A percentile compares a stretch with the other conserved stretches of the same genome.
Evolutionary conservation across 2,888 invertebrate species (phyloP).

Genomic region (Lissonota sp.): DNA sequence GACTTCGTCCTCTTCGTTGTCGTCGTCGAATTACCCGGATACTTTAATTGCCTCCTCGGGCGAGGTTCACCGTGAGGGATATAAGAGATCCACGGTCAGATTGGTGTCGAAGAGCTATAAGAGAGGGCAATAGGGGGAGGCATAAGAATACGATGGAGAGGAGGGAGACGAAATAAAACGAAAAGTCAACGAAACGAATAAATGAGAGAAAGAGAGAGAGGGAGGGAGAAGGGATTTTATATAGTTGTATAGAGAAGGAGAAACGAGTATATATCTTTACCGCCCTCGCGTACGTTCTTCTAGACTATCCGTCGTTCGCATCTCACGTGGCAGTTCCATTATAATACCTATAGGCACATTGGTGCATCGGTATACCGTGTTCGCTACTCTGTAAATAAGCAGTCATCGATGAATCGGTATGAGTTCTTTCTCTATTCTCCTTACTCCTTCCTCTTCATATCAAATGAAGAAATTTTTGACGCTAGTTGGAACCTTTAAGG

Average conservation of each 20-base stretch:
- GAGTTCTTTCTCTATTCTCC: slow-evolving; percentile 33
- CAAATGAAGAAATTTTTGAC: too few relatives aligned
- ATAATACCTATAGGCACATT: slow-evolving; percentile 5
- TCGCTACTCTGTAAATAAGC: slow-evolving; percentile 80
- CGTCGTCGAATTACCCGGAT: slow-evolving; percentile 77
- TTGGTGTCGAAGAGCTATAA: slow-evolving; percentile 63
- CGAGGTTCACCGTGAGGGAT: slow-evolving; percentile 70
- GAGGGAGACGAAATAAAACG: slow-evolving; percentile 60
- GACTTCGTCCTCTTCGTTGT: slow-evolving; percentile 53
- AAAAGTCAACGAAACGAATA: slow-evolving; percentile 47
- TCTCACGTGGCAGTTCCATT: slow-evolving; percentile 65
- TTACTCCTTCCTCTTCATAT: too few relatives aligned
- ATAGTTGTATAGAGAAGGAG: slow-evolving; percentile 65
- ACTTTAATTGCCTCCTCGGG: slow-evolving; percentile 81
- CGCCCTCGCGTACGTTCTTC: slow-evolving; percentile 67
- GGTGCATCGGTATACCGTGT: slow-evolving; percentile 71
- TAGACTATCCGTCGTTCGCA: slow-evolving; percentile 68
- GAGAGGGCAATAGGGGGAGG: slow-evolving; percentile 54
- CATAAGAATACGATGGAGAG: slow-evolving; percentile 55
- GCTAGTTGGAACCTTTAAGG: too few relatives aligned
- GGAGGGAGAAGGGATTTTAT: background rate
- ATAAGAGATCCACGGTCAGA: slow-evolving; percentile 67
- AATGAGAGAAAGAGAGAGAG: slow-evolving; percentile 1
- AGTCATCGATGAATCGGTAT: slow-evolving; percentile 80
- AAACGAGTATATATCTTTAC: slow-evolving; percentile 70